Base-by-base conservation (phyloP, 1,140 invertebrate genomes). In the Magallana gigas region DNA sequence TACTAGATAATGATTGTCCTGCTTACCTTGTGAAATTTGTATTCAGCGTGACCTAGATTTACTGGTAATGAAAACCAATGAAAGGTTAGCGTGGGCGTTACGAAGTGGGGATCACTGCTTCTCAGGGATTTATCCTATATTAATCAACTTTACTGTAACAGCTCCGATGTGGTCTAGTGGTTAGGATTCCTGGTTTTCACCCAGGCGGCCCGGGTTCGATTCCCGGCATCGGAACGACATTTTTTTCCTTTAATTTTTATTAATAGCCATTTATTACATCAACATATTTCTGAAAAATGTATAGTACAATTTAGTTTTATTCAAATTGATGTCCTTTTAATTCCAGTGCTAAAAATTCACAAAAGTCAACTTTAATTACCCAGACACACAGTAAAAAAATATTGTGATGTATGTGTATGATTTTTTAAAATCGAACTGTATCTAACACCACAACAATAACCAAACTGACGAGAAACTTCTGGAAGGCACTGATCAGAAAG, bases 111-210 rank as follows among this genome's bases (percentile, higher is more conserved):
- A 12, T 29, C n/a, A 29, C 18, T 36, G 1, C n/a, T 83, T 57
- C 9, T 11, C 6, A 57, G 23, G 48, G 0, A 8, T 23, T 8
- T 57, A 12, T 82, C 12, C 29, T n/a, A 1, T 14, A 56, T 57
- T 57, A 16, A 56, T n/a, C 29, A 9, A 6, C 11, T 14, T 16
- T 16, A 14, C 0, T 23, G 29, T 82, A 57, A 57, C 11, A 9
- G 36, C 2, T 92, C 92, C 92, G 90, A 91, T 92, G 88, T 92
- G 92, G 92, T 92, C 92, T 92, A 92, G 92, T 91, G 92, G 92
- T 92, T 92, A 93, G 92, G 91, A 93, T 93, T 93, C 89, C 92
- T 93, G 92, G 92, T 91, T 93, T 93, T 93, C 92, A 93, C 92
- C 92, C 92, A 93, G 92, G 90, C 91, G 92, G 92, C 92, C 92